Evolutionary conservation across 2,888 invertebrate species (phyloP).

Genomic region (Thereva nobilitata): DNA sequence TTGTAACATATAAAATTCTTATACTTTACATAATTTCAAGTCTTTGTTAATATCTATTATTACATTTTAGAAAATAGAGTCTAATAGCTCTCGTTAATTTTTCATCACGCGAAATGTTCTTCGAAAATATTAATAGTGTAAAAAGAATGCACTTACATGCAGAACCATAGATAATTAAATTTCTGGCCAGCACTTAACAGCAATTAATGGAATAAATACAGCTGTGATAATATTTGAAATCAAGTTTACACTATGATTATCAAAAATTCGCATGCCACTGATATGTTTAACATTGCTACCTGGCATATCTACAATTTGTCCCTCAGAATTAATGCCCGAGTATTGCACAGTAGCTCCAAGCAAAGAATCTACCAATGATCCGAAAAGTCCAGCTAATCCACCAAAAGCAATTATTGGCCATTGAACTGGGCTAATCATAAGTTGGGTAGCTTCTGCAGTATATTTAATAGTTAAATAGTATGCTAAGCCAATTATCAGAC

Average conservation of each 20-base stretch:
- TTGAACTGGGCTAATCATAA: conserved; percentile 69
- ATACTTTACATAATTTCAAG: too few species aligned
- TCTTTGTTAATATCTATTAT: too few species aligned
- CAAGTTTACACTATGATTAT: conserved; percentile 88
- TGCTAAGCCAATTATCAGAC: conserved; percentile 69
- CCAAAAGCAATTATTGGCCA: conserved; percentile 79
- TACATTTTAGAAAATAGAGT: too few species aligned
- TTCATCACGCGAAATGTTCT: too few species aligned
- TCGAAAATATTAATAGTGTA: too few species aligned
- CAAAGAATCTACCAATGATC: conserved; percentile 81
- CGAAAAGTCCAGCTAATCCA: conserved; percentile 74
- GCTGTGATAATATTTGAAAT: conserved; percentile 77
- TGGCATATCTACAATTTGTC: conserved; percentile 73
- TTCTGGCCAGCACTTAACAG: conserved; percentile 63
- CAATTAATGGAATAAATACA: conserved; percentile 69
- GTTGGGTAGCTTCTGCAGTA: conserved; percentile 63
- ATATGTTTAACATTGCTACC: conserved; percentile 71
- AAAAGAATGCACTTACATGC: too few species aligned
- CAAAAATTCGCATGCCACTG: conserved; percentile 74
- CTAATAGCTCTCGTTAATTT: too few species aligned
- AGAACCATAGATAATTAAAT: conserved; percentile 41
- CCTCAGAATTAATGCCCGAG: conserved; percentile 75
- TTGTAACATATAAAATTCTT: too few species aligned
- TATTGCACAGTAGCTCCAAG: conserved; percentile 85
- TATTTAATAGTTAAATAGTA: conserved; percentile 72